A percentile compares a stretch with the other conserved stretches of the same genome.
Conservation (phyloP, 2,113 vertebrate genomes). For the Chunga burmeisteri region DNA sequence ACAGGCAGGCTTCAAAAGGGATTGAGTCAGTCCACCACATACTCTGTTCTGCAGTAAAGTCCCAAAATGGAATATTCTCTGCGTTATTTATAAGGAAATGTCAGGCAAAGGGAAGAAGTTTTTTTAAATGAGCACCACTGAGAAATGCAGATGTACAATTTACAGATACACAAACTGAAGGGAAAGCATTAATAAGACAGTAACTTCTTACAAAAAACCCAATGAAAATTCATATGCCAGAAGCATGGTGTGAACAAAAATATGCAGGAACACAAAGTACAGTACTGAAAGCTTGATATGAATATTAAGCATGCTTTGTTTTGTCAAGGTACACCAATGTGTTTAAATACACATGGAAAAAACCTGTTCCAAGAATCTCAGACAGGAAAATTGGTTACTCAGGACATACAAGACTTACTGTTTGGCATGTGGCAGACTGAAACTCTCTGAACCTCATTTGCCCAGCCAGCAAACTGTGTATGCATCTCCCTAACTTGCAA, state of each 20-base stretch:
- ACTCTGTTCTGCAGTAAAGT: neutral
- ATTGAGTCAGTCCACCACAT: neutral
- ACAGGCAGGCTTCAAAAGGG: neutral
- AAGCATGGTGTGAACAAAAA: neutral
- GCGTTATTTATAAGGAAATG: neutral
- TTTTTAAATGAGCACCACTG: neutral
- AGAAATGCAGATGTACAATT: neutral
- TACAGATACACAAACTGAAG: neutral
- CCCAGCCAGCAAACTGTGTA: neutral
- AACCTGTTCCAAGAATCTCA: neutral
- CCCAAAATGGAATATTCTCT: neutral
- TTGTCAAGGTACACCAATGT: neutral
- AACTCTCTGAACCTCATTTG: neutral
- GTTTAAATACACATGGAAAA: neutral
- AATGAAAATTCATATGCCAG: neutral
- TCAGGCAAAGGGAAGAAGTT: neutral
- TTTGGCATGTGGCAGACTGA: neutral
- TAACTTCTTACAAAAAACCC: conserved; percentile 7
- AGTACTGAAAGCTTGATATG: neutral
- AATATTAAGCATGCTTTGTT: neutral
- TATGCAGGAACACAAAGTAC: conserved; percentile 4
- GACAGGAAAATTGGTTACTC: neutral
- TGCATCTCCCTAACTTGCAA: neutral
- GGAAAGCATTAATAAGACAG: neutral
- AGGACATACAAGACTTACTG: neutral